Conservation (phyloP, 2,113 vertebrate species). For the Murina feae region DNA sequence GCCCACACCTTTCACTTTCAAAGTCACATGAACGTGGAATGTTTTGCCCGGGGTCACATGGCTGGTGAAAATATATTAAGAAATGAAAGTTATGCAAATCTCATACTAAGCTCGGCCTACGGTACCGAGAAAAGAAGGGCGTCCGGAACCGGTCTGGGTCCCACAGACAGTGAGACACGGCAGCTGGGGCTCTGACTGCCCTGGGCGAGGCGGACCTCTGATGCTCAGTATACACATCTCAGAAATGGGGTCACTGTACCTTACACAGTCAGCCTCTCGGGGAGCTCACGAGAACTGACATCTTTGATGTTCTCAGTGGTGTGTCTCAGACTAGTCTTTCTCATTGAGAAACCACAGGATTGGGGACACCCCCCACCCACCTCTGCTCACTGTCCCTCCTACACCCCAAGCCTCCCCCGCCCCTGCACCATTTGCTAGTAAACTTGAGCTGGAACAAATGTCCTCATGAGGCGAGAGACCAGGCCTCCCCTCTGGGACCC, state of each 20-base stretch:
- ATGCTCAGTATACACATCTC: neutral
- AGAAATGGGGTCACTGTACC: rapidly evolving
- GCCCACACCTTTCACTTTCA: neutral
- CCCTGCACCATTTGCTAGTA: neutral
- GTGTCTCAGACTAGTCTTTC: rapidly evolving
- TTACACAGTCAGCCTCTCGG: rapidly evolving
- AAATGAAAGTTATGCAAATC: neutral
- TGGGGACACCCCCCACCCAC: no score
- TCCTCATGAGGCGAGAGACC: no score
- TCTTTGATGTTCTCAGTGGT: neutral
- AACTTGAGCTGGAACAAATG: neutral
- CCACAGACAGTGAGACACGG: neutral
- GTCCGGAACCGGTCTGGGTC: neutral
- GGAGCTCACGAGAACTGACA: rapidly evolving
- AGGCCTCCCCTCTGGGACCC: neutral
- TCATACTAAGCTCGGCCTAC: rapidly evolving
- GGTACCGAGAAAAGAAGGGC: neutral
- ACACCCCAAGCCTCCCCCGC: rapidly evolving
- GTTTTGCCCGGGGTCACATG: neutral
- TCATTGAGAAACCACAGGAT: neutral
- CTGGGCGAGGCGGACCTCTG: neutral
- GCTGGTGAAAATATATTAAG: neutral
- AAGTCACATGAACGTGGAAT: neutral
- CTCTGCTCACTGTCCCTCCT: rapidly evolving
- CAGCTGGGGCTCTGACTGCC: neutral